Percentiles rank a stretch among this genome's conserved stretches.
phyloP scores from a whole-genome alignment of 2,888 invertebrate genomes.

The Pyrrhosoma nymphula region DNA sequence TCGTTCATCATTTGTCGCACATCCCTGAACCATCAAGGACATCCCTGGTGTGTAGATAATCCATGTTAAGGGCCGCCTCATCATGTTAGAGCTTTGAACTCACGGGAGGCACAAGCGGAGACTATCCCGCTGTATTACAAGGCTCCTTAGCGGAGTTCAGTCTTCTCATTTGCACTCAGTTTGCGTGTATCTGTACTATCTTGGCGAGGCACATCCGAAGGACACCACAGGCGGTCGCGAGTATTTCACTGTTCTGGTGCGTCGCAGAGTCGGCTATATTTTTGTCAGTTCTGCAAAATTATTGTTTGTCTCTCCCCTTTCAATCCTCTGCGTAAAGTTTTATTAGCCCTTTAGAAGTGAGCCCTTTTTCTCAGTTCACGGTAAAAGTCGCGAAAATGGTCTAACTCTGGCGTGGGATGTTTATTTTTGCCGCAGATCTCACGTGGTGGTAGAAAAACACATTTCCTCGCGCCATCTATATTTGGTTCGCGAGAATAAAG shows the following conservation, averaged over 20 bases:
- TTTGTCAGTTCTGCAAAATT: neutral
- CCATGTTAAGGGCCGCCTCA: too few species aligned
- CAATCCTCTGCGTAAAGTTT: neutral
- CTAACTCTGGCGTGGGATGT: neutral
- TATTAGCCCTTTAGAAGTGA: neutral
- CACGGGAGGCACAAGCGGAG: too few species aligned
- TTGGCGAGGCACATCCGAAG: neutral
- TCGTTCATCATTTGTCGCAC: too few species aligned
- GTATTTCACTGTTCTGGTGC: neutral
- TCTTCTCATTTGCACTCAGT: neutral
- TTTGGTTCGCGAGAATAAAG: neutral
- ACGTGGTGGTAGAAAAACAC: neutral
- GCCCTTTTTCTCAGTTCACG: neutral
- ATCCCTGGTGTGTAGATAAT: too few species aligned
- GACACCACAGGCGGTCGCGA: neutral
- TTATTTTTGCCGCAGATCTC: neutral
- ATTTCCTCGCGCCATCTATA: neutral
- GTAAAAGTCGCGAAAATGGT: neutral
- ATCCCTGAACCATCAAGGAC: too few species aligned
- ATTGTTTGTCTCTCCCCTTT: neutral
- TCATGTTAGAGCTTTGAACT: too few species aligned
- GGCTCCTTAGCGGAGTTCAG: too few species aligned
- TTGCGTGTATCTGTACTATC: neutral
- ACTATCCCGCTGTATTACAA: too few species aligned
- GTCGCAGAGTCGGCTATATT: neutral